Conservation (phyloP, 2,888 invertebrate genomes). For the Odontothrips loti region DNA sequence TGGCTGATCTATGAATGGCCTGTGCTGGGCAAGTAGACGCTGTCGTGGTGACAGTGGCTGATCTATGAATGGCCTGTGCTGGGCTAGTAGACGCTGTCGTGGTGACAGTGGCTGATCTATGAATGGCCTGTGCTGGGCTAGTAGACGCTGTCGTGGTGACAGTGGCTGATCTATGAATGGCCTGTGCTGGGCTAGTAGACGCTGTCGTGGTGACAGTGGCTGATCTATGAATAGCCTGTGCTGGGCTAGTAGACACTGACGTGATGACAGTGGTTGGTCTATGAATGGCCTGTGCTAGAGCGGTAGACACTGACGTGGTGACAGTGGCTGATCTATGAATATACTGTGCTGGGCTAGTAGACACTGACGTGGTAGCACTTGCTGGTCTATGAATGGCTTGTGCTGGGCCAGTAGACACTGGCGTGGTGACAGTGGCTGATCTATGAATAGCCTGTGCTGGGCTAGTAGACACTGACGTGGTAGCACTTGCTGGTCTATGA, state of each 20-base stretch:
- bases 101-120: not conserved
- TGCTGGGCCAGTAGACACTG: not conserved
- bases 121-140: not conserved
- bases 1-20: not conserved
- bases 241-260: not conserved
- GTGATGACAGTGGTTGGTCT: not conserved
- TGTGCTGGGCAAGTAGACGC: not conserved
- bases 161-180: not conserved
- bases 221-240: not conserved
- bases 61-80: too few species aligned
- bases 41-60: too few species aligned
- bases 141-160: not conserved
- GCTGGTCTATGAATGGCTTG: not conserved
- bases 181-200: not conserved
- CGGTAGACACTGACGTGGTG: too few species aligned
- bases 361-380: not conserved
- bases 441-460: not conserved
- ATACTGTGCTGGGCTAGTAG: not conserved
- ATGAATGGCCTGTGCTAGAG: not conserved
- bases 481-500: not conserved
- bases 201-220: not conserved
- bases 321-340: not conserved
- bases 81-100: too few species aligned
- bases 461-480: not conserved
- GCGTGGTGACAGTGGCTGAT: not conserved